Percentiles rank a stretch among this genome's conserved stretches.
phyloP scores from a whole-genome alignment of 2,113 vertebrate genomes.

The Varanus komodoensis region DNA sequence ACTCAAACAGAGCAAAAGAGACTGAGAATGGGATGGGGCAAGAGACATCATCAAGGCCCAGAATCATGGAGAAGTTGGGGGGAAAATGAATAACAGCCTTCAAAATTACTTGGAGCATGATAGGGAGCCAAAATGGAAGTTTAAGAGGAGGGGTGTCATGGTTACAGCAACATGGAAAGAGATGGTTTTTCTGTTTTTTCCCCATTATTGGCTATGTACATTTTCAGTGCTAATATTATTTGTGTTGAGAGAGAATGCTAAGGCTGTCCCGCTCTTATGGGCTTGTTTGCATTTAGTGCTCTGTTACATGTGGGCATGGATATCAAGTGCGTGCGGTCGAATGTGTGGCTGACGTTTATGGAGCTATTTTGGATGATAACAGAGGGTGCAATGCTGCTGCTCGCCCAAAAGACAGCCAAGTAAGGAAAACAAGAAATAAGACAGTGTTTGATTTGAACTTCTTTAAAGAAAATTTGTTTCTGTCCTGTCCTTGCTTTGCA shows the following conservation, averaged over 20 bases:
- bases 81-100: neutral
- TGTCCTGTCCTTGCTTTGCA: neutral
- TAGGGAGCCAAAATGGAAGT: neutral
- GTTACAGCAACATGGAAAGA: neutral
- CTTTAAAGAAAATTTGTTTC: neutral
- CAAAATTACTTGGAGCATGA: neutral
- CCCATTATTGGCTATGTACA: neutral
- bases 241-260: neutral
- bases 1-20: neutral
- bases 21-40: neutral
- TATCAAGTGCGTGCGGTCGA: conserved; percentile 89
- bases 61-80: neutral
- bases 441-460: conserved; percentile 5
- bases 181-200: neutral
- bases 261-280: neutral
- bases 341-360: conserved; percentile 83
- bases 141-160: neutral
- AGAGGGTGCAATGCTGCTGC: conserved; percentile 84
- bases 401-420: conserved; percentile 89
- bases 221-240: neutral
- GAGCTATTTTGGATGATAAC: conserved; percentile 81
- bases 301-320: conserved; percentile 89
- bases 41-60: neutral
- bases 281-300: conserved; percentile 80
- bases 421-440: conserved; percentile 60